A percentile compares a stretch with the other conserved stretches of the same genome.
Evolutionary conservation across 2,113 vertebrate species (phyloP).

Genomic region (Recurvirostra avosetta): DNA sequence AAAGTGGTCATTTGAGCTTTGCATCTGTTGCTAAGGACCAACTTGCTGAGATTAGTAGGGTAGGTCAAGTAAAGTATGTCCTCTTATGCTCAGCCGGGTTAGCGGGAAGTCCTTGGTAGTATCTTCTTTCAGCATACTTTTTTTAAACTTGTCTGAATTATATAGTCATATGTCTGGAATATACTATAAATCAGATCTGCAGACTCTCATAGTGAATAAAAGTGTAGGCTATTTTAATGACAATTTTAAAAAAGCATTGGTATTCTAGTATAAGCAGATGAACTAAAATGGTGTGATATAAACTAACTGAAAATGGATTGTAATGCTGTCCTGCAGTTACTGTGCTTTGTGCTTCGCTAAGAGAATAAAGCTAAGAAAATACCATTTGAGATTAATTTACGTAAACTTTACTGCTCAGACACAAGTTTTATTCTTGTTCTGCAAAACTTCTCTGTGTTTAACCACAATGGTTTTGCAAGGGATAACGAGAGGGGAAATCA

Average conservation of each 20-base stretch:
- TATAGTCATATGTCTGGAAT: background rate
- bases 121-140: slow-evolving; percentile 1
- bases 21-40: slow-evolving; percentile 1
- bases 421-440: background rate
- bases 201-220: background rate
- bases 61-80: slow-evolving; percentile 24
- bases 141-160: slow-evolving; percentile 25
- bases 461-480: background rate
- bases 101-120: background rate
- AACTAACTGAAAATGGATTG: slow-evolving; percentile 6
- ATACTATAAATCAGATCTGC: background rate
- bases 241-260: slow-evolving; percentile 12
- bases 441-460: background rate
- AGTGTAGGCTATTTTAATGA: background rate
- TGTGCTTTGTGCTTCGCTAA: background rate
- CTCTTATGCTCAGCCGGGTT: background rate
- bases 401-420: background rate
- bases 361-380: background rate
- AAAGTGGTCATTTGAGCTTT: slow-evolving; percentile 33
- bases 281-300: background rate
- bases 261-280: background rate
- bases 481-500: background rate
- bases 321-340: background rate
- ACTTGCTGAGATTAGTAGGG: background rate
- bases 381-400: background rate